Conservation (phyloP, 2,888 invertebrate species). For the Baronia brevicornis region DNA sequence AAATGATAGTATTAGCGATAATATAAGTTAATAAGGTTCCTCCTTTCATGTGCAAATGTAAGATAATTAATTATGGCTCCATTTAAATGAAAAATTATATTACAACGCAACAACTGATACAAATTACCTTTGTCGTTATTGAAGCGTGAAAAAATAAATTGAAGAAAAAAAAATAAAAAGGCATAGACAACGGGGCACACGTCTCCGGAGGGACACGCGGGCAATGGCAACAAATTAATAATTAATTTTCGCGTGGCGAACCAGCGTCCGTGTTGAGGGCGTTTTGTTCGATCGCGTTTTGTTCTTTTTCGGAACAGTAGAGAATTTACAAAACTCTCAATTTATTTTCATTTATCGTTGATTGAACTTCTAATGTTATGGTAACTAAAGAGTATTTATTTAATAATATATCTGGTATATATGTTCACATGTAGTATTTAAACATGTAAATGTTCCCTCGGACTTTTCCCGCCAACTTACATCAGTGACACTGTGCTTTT, state of each 20-base stretch:
- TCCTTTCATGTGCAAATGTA: not conserved
- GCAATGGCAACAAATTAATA: slow-evolving; percentile 67
- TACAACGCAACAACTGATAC: slow-evolving; percentile 40
- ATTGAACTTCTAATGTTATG: slow-evolving; percentile 18
- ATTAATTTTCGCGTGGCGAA: slow-evolving; percentile 64
- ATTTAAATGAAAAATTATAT: slow-evolving; percentile 10
- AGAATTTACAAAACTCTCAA: slow-evolving; percentile 40
- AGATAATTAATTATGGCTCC: not conserved
- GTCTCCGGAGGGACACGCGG: slow-evolving; percentile 43
- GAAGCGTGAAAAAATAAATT: slow-evolving; percentile 51
- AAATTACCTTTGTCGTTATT: slow-evolving; percentile 52
- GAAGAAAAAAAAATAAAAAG: slow-evolving; percentile 37
- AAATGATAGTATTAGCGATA: no score
- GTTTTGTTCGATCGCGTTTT: slow-evolving; percentile 56
- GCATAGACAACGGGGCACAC: slow-evolving; percentile 43
- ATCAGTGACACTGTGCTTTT: no score
- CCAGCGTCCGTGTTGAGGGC: slow-evolving; percentile 47
- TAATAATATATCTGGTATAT: no score
- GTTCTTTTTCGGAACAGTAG: slow-evolving; percentile 53
- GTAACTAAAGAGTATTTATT: no score
- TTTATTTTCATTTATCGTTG: slow-evolving; percentile 31
- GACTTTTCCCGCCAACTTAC: no score
- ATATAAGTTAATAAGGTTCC: slow-evolving; percentile 4
- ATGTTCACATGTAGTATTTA: no score
- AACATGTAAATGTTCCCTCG: no score